Evolutionary conservation across 2,797 vertebrate genomes (phyloP).

Genomic region (Limnodromus scolopaceus): DNA sequence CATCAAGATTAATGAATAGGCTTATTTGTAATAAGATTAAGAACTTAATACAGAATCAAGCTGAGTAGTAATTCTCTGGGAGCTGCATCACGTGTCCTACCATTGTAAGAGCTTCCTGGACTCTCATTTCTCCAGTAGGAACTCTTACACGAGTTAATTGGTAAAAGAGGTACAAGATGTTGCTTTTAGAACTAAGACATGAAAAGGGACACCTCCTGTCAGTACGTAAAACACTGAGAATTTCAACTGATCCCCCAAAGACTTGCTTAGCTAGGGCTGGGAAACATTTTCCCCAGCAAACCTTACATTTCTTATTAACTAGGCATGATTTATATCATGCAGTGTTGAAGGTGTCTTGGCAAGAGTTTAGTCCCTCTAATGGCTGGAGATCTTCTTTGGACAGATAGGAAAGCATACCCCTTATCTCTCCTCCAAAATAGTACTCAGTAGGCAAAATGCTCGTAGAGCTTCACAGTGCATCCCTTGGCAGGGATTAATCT

Average conservation of each 20-base stretch:
- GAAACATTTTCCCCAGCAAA: neutral
- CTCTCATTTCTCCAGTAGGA: neutral
- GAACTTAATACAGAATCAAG: neutral
- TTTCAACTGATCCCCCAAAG: neutral
- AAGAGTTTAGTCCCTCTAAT: neutral
- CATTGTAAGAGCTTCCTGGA: neutral
- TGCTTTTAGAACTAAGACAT: neutral
- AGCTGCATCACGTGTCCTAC: neutral
- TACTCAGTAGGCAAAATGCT: neutral
- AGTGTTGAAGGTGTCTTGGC: neutral
- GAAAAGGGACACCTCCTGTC: neutral
- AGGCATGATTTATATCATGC: neutral
- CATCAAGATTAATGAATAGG: neutral
- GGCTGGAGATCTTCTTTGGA: neutral
- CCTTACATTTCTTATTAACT: neutral
- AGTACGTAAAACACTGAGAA: neutral
- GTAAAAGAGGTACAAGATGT: neutral
- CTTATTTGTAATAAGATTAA: neutral
- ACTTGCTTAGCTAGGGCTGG: neutral
- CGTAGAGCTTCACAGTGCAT: neutral
- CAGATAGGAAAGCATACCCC: accelerated
- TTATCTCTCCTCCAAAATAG: neutral
- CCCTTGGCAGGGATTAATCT: neutral
- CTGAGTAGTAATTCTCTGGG: neutral
- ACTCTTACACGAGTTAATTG: neutral